Evolutionary conservation across 2,888 invertebrate species (phyloP), one percentile per base, ranked within the genome.

Genomic region (Deilephila porcellus): DNA sequence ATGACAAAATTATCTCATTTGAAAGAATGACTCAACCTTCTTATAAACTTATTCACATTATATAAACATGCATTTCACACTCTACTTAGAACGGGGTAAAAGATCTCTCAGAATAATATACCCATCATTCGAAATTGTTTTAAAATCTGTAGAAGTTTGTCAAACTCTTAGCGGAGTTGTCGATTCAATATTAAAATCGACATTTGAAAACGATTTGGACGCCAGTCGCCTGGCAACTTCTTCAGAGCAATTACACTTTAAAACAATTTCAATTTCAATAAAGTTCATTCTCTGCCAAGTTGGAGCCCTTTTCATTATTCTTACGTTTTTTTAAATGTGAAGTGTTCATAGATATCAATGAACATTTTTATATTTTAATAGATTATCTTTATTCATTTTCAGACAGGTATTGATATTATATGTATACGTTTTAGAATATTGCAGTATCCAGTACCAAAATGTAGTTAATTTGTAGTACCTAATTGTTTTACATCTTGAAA

Each of bases 381-480:
- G 14, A 45, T 11, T 11, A 1, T 45, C 45, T 45, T 45, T 45
- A 45, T 2, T 45, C 45, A 45, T 14, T 45, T 45, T 45, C 45
- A 14, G 11, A 45, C 11, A 45, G 11, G 14, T 14, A 45, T 45
- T 45, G 11, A 45, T 45, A 45, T 45, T 11, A 14, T 14, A 11
- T 2, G 45, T 1, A 45, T 14, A 45, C 45, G 45, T 45, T 11
- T 45, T 14, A 45, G 1, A 14, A 45, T 45, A 45, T 45, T 45
- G 14, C 14, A 45, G 14, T 45, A 45, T 14, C 11, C 11, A 14
- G 45, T 45, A 89, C 32, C 3, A 3, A 3, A 88, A 29, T 37
- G 20, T 64, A n/a, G 8, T 64, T 1, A 25, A 25, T 1, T 25
- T 25, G 25, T 25, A n/a, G n/a, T n/a, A n/a, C n/a, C n/a, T n/a